Conservation (phyloP, 2,113 vertebrate species). For the Coptodon bakossiorum region DNA sequence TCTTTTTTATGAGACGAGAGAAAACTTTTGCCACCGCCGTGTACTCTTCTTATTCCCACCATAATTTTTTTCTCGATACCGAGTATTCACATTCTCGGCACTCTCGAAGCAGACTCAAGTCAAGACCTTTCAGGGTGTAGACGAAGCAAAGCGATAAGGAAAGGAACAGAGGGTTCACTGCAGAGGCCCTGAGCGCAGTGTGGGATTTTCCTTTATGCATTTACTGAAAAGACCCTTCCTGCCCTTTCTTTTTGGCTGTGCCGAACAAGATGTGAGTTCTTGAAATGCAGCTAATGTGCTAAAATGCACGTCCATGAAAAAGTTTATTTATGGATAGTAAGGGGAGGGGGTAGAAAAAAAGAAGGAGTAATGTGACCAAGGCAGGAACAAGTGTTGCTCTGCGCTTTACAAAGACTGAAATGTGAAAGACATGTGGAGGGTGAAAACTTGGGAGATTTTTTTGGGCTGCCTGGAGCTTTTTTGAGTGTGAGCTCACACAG, state of each 20-base stretch:
- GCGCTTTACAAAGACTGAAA: background rate
- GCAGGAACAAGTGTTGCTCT: background rate
- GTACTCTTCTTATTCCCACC: background rate
- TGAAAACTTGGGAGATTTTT: background rate
- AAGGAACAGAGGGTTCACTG: background rate
- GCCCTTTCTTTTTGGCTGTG: background rate
- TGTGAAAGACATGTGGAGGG: slow-evolving; percentile 5
- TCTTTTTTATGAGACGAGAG: background rate
- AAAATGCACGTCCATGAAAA: background rate
- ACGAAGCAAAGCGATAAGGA: background rate
- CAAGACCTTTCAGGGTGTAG: background rate
- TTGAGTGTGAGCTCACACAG: slow-evolving; percentile 16
- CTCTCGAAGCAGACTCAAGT: background rate
- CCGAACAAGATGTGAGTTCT: background rate
- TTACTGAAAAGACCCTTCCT: background rate
- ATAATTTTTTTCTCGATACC: background rate
- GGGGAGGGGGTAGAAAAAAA: background rate
- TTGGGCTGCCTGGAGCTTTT: slow-evolving; percentile 12
- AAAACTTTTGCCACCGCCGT: background rate
- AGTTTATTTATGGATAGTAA: background rate
- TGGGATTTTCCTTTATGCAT: background rate
- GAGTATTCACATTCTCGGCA: background rate
- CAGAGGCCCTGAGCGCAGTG: background rate
- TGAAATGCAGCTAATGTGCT: slow-evolving; percentile 19
- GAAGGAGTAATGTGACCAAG: background rate